A percentile compares a stretch with the other conserved stretches of the same genome.
Conservation (phyloP, 2,113 vertebrate species). For the Crotalus tigris region DNA sequence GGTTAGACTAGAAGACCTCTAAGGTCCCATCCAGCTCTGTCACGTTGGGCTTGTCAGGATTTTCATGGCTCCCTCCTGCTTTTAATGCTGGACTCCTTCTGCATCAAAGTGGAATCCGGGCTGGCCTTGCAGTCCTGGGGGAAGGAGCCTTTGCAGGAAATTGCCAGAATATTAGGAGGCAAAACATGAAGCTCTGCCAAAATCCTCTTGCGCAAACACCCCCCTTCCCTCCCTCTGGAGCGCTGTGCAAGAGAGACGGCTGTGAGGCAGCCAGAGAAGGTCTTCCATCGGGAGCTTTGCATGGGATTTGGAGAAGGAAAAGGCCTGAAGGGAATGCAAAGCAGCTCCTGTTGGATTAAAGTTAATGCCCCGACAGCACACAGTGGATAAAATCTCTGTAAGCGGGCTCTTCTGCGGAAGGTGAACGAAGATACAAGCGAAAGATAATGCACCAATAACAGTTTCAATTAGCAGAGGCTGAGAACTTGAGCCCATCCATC, state of each 20-base stretch:
- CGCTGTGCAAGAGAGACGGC: not conserved
- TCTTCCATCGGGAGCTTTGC: conserved; percentile 28
- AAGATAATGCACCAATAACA: too few species aligned
- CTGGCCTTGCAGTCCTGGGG: conserved; percentile 30
- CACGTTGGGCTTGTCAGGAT: conserved; percentile 30
- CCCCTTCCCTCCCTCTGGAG: not conserved
- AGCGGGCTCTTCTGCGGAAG: too few species aligned
- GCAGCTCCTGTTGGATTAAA: conserved; percentile 33
- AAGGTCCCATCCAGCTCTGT: too few species aligned
- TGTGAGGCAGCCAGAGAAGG: not conserved
- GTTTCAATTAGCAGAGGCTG: too few species aligned
- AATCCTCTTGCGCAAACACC: not conserved
- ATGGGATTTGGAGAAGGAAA: not conserved
- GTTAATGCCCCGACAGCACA: conserved; percentile 26
- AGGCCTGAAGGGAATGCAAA: conserved; percentile 34
- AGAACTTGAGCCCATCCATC: too few species aligned
- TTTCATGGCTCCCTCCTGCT: conserved; percentile 12
- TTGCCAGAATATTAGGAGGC: not conserved
- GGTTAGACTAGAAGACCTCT: too few species aligned
- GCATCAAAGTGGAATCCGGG: conserved; percentile 5
- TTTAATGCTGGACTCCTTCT: conserved; percentile 18
- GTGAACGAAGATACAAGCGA: too few species aligned
- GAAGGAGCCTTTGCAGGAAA: not conserved
- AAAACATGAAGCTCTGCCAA: not conserved
- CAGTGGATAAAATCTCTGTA: conserved; percentile 11